Base-by-base conservation (phyloP, 2,888 invertebrate species). In the Agrotis segetum region DNA sequence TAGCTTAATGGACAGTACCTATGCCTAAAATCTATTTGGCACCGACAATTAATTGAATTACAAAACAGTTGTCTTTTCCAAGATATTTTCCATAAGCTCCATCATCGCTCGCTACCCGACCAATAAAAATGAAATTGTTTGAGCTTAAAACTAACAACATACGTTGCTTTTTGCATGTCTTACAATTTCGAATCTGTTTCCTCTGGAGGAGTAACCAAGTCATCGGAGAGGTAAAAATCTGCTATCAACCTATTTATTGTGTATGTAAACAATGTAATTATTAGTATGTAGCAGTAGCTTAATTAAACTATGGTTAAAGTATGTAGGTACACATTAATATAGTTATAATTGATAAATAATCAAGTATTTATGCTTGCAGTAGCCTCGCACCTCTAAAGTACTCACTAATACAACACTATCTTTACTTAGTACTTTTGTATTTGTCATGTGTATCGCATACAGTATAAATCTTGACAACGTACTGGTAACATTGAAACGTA, bases 141-240 rank as follows among this genome's bases (percentile, higher is more conserved):
- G 78, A 85, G 74, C 75, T 77, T 74, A 89, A 89, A 91, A 93
- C 95, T 96, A 96, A 96, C 94, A 95, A 92, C 79, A 89, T 88
- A 92, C 94, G 91, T 96, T 96, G 96, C 94, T 92, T 95, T 97
- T 97, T 97, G 97, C 97, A 97, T 97, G 97, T 97, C 97, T 97
- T 97, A 97, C 97, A 97, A 97, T 97, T 97, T 96, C 95, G 97
- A 97, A 97, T 96, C 97, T 94, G 96, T 96, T 94, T 96, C 96
- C 92, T 95, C 97, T 92, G 97, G 97, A 96, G 97, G 97, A 94
- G 97, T 97, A 91, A 96, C 96, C 92, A 97, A 97, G 93, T 96
- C 97, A 78, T 96, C 96, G 89, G 96, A 97, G 93, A 96, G 96
- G 96, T 96, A 96, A 95, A 90, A 77, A 52, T 6, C 52, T 69